Base-by-base conservation (phyloP, 2,113 vertebrate genomes). In the Saguinus imperator region DNA sequence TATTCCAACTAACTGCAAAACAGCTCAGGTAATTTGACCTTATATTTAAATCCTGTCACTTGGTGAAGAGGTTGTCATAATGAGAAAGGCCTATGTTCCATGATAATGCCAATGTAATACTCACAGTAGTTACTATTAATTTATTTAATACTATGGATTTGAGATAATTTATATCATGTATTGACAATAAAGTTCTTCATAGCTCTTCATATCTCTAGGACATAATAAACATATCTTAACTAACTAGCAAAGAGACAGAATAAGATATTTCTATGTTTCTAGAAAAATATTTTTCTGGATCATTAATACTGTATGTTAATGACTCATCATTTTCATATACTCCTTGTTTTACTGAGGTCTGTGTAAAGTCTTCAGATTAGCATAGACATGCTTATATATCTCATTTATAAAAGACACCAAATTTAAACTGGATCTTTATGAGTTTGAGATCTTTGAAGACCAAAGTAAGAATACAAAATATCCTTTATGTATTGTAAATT, bases 71-170 rank as follows among this genome's bases (percentile, higher is more conserved):
- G 5, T 76, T 93, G 20, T 87, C 14, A 35, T 40, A 3, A 35
- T 72, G 12, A 72, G 23, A 52, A 16, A 86, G 23, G 8, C 2
- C 64, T 27, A 43, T 25, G 1, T 0, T 48, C n/a, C 18, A 48
- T 66, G 11, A 61, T 48, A 85, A 48, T 75, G 27, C 43, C 55
- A 87, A 18, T 75, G 21, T 90, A 84, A 52, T 35, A 32, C 4
- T 8, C 17, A n/a, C 12, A 61, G 55, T 45, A 10, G 12, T 58
- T 80, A 48, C 7, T 16, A 17, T 13, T 83, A 77, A 83, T 84
- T 91, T 93, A 40, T 55, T 76, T 81, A 92, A 45, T 87, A 87
- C 17, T 72, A 20, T 40, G 64, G 73, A 35, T 43, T 94, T 95
- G 73, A 92, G 57, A 40, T 89, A 86, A 81, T 18, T 23, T 89